phyloP scores from a whole-genome alignment of 92 coral and sea anemone genomes.

The Paragorgia papillata region DNA sequence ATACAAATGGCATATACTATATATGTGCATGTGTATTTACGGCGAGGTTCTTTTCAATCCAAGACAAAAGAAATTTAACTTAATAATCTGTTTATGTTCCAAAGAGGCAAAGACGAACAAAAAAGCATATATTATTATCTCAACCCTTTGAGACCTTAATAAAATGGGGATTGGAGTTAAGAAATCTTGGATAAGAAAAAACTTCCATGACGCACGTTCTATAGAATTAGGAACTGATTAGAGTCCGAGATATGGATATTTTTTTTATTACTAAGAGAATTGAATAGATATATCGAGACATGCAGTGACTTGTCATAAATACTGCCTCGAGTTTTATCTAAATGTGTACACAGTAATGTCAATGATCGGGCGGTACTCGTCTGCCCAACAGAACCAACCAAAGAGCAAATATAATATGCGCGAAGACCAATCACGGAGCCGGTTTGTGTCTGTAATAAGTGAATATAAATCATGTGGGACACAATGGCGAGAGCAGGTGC shows the following conservation, averaged over 20 bases:
- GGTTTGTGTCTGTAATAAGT: background rate
- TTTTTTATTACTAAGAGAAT: background rate
- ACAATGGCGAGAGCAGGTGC: constrained; percentile 13
- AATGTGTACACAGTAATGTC: background rate
- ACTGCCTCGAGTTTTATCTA: background rate
- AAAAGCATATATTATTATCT: no score
- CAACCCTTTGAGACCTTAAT: background rate
- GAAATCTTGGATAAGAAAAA: no score
- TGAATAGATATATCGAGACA: background rate
- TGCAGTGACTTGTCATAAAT: background rate
- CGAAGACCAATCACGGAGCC: background rate
- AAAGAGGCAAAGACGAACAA: constrained; percentile 1
- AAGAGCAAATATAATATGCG: background rate
- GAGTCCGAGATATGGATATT: no score
- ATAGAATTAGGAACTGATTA: no score
- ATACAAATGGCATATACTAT: background rate
- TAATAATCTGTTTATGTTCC: constrained; percentile 10
- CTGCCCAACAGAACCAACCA: constrained; percentile 1
- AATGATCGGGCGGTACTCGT: background rate
- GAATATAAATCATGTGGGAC: background rate
- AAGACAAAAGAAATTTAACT: constrained; percentile 31
- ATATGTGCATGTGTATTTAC: background rate
- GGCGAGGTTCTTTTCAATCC: background rate
- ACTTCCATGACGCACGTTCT: no score
- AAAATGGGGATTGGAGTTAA: background rate